A percentile compares a stretch with the other conserved stretches of the same genome.
Evolutionary conservation across 2,797 vertebrate species (phyloP).

Genomic region (Leptodactylus fallax): DNA sequence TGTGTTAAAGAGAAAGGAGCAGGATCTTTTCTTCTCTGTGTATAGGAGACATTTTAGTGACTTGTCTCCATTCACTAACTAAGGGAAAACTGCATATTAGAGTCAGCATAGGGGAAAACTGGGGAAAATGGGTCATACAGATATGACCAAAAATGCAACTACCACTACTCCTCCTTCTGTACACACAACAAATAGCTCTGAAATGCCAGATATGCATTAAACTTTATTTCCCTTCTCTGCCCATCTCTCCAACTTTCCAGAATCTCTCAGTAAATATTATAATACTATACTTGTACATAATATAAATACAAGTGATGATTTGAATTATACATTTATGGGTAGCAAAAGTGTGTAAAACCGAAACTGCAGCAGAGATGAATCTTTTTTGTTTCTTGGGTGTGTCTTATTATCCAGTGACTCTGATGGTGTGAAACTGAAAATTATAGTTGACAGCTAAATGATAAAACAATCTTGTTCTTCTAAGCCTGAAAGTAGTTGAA

Average conservation of each 20-base stretch:
- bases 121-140: too few species aligned
- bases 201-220: not conserved
- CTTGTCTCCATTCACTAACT: not conserved
- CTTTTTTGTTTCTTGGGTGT: not conserved
- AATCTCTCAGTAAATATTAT: not conserved
- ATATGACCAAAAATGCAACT: too few species aligned
- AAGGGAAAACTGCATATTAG: too few species aligned
- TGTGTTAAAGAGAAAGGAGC: too few species aligned
- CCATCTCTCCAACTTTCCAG: not conserved
- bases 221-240: not conserved
- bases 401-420: not conserved
- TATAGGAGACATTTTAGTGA: too few species aligned
- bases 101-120: too few species aligned
- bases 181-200: too few species aligned
- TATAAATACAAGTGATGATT: too few species aligned
- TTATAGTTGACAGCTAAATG: not conserved
- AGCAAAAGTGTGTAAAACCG: not conserved
- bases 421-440: not conserved
- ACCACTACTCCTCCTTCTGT: too few species aligned
- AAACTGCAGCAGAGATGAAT: not conserved
- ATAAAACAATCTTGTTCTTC: not conserved
- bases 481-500: not conserved
- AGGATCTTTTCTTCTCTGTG: too few species aligned
- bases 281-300: not conserved
- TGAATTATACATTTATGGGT: too few species aligned